Evolutionary conservation across 64 coral and sea anemone species (phyloP).

Genomic region (Platygyra sinensis): DNA sequence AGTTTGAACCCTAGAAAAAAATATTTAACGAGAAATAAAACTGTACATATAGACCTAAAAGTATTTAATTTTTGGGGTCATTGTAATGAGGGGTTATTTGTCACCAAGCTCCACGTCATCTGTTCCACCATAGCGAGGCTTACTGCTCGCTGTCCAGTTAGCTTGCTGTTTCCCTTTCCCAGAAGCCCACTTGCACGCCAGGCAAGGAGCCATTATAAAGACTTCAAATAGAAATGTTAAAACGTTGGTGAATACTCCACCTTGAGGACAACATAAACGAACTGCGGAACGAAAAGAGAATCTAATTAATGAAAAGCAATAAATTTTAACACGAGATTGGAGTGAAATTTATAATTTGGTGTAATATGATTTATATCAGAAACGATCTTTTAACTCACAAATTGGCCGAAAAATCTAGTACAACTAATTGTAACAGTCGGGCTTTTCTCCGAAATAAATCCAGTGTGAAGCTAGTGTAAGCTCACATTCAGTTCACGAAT

Average conservation of each 20-base stretch:
- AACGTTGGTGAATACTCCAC: slow-evolving; percentile 48
- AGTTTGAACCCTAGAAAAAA: neutral
- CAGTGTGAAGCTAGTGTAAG: too few relatives aligned
- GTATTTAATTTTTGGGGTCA: neutral
- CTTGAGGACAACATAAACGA: slow-evolving; percentile 62
- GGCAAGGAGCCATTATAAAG: slow-evolving; percentile 65
- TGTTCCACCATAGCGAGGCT: slow-evolving; percentile 81
- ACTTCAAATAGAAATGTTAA: slow-evolving; percentile 59
- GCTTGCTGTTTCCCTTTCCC: slow-evolving; percentile 20
- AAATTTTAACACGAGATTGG: neutral
- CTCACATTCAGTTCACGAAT: too few relatives aligned
- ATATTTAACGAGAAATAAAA: neutral
- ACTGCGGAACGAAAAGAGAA: slow-evolving; percentile 53
- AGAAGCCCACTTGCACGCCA: slow-evolving; percentile 77
- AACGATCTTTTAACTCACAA: neutral
- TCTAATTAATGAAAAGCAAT: neutral
- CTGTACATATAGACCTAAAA: neutral
- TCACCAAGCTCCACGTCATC: slow-evolving; percentile 60
- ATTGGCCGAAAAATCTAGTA: too few relatives aligned
- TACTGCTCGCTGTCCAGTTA: slow-evolving; percentile 4
- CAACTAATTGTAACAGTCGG: too few relatives aligned
- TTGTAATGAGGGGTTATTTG: slow-evolving; percentile 3
- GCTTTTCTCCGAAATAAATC: too few relatives aligned
- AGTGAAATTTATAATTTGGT: neutral
- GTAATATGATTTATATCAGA: neutral